These are phyloP conservation scores for Chrysolina americana DNA, from an alignment of 2,888 invertebrate genomes.

Conservation along the genomic window DNA sequence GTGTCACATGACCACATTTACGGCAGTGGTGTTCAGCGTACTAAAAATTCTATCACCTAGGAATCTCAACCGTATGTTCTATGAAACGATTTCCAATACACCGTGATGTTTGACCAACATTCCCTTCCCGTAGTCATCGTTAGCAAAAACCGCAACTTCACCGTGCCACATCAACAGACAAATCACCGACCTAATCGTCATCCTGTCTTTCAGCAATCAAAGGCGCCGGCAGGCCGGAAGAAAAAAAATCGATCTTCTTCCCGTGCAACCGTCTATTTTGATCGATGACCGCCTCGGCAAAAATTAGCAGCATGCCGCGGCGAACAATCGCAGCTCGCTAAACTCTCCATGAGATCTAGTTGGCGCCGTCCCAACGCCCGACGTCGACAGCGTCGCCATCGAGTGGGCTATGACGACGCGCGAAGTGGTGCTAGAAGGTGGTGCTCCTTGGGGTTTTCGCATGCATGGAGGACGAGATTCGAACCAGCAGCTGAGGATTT, in stretches of 20 bases:
- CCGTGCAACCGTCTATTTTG: constrained; percentile 52
- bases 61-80: no score
- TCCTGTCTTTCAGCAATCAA: constrained; percentile 16
- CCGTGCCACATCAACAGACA: background rate
- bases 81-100: no score
- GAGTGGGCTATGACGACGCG: constrained; percentile 75
- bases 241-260: constrained; percentile 23
- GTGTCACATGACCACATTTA: no score
- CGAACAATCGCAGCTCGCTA: constrained; percentile 32
- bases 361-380: constrained; percentile 57
- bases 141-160: background rate
- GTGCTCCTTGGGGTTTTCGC: constrained; percentile 91
- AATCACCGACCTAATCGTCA: background rate
- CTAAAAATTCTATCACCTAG: no score
- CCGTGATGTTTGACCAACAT: no score
- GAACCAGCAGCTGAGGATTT: constrained; percentile 84
- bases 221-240: constrained; percentile 33
- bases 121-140: background rate
- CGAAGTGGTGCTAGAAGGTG: constrained; percentile 84
- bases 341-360: constrained; percentile 48
- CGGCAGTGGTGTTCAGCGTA: no score
- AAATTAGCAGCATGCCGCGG: constrained; percentile 31
- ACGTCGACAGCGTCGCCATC: constrained; percentile 42
- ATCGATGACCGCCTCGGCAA: constrained; percentile 52
- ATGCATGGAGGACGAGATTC: constrained; percentile 88